Evolutionary conservation across 2,797 vertebrate genomes (phyloP).

Genomic region (Heliangelus exortis): DNA sequence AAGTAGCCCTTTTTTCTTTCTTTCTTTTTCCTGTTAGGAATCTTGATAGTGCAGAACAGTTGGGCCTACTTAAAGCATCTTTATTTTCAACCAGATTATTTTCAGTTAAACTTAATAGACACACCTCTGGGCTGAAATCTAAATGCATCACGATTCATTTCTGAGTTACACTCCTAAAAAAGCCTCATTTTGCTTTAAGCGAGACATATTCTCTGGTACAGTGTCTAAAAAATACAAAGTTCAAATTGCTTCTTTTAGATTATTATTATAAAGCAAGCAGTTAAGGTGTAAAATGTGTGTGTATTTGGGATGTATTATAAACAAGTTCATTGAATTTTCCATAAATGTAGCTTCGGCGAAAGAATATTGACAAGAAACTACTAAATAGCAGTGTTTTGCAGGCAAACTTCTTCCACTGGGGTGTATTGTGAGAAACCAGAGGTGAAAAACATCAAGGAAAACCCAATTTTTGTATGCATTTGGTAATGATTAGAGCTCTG

Average conservation of each 20-base stretch:
- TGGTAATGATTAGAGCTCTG: neutral
- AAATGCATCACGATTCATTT: neutral
- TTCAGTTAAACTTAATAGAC: neutral
- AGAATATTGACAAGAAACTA: neutral
- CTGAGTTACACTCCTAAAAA: neutral
- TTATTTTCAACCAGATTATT: conserved; percentile 18
- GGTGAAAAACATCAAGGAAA: neutral
- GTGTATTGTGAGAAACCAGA: neutral
- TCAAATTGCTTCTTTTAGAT: neutral
- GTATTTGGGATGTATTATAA: neutral
- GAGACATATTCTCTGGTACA: neutral
- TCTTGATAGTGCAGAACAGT: conserved; percentile 20
- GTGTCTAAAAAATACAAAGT: neutral
- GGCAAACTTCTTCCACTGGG: neutral
- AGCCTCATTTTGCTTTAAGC: neutral
- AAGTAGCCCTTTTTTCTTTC: neutral
- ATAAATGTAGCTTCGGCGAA: neutral
- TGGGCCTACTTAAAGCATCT: neutral
- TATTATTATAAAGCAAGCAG: neutral
- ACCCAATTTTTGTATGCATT: neutral
- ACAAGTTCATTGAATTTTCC: neutral
- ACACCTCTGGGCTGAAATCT: neutral
- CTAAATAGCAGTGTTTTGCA: neutral
- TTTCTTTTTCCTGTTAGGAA: neutral
- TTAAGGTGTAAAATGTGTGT: neutral